Evolutionary conservation across 35 echinoderm and acorn worm genomes (phyloP).

Genomic region (Apostichopus parvimensis): DNA sequence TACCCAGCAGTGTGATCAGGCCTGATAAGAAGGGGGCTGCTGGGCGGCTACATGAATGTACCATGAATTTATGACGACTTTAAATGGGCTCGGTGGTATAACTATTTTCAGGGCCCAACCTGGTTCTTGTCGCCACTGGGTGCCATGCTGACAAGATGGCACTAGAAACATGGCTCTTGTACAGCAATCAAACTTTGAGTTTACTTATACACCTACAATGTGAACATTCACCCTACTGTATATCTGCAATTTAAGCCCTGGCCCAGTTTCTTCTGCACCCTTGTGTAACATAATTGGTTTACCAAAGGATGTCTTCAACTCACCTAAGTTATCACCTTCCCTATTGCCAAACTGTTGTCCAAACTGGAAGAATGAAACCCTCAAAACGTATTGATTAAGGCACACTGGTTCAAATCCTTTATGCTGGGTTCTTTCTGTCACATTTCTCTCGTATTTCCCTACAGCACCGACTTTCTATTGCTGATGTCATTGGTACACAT

Average conservation of each 20-base stretch:
- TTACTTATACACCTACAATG: no score
- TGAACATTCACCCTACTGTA: neutral
- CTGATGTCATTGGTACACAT: neutral
- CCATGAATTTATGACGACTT: neutral
- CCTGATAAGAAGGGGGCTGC: neutral
- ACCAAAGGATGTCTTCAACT: neutral
- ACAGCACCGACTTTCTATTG: neutral
- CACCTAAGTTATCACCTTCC: neutral
- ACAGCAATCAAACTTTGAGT: no score
- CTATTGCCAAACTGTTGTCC: conserved; percentile 28
- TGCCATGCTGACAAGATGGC: no score
- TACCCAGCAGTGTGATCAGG: neutral
- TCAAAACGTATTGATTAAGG: conserved; percentile 13
- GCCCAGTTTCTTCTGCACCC: neutral
- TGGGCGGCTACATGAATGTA: neutral
- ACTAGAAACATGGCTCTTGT: no score
- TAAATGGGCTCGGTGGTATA: no score
- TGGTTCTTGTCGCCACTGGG: no score
- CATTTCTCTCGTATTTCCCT: neutral
- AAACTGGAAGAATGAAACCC: conserved; percentile 28
- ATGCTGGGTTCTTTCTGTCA: neutral
- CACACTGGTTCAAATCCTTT: conserved; percentile 8
- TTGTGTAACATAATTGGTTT: neutral
- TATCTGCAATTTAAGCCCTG: neutral
- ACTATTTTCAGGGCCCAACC: no score